Percentiles rank a stretch among this genome's conserved stretches.
phyloP scores from a whole-genome alignment of 2,888 invertebrate genomes.

The Drosophila percnosoma region DNA sequence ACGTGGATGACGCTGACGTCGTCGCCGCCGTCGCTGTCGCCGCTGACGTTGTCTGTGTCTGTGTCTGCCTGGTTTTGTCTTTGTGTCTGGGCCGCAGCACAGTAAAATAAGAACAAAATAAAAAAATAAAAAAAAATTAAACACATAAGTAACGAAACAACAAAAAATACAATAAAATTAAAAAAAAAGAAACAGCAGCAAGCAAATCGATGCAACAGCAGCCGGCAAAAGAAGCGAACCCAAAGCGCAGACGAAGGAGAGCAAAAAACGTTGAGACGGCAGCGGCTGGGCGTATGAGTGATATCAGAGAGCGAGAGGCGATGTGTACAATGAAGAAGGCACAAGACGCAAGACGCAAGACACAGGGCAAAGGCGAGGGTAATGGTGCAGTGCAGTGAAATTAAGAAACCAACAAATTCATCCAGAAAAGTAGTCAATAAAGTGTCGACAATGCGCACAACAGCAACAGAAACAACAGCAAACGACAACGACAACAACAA shows the following conservation, averaged over 20 bases:
- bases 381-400: conserved; percentile 68
- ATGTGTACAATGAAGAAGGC: conserved; percentile 41
- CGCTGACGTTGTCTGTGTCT: conserved; percentile 45
- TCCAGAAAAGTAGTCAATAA: conserved; percentile 83
- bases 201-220: conserved; percentile 72
- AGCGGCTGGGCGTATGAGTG: conserved; percentile 74
- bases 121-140: conserved; percentile 63
- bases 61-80: conserved; percentile 70
- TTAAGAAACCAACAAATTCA: conserved; percentile 82
- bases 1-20: conserved; percentile 60
- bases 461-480: conserved; percentile 48
- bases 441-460: conserved; percentile 80
- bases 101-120: conserved; percentile 35
- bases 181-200: conserved; percentile 54
- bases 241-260: conserved; percentile 36
- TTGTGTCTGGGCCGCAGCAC: conserved; percentile 81
- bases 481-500: conserved; percentile 32
- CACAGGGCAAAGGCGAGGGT: conserved; percentile 30
- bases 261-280: conserved; percentile 23
- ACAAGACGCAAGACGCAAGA: conserved; percentile 9
- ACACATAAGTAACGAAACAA: conserved; percentile 73
- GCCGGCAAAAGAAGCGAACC: conserved; percentile 63
- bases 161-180: conserved; percentile 72
- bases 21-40: conserved; percentile 44
- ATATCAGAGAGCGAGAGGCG: conserved; percentile 55